Conservation (phyloP, 2,888 invertebrate species). For the Torymus texanus region DNA sequence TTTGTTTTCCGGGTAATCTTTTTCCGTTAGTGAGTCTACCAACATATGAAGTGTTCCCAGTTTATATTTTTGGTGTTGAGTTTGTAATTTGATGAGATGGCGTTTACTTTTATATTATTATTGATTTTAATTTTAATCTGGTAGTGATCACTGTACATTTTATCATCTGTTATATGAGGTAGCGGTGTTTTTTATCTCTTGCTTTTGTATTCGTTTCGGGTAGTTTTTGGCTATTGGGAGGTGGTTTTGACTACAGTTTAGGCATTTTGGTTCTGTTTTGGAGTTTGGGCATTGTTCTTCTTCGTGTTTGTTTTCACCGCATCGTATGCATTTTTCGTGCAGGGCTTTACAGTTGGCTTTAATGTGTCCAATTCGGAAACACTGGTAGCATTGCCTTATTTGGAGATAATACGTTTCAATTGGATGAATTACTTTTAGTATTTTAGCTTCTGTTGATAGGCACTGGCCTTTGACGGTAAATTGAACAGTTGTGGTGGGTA, state of each 20-base stretch:
- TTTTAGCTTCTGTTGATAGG: background rate
- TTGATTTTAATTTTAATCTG: no score
- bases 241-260: background rate
- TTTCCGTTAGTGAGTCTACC: no score
- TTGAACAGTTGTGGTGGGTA: background rate
- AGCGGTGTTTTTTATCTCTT: background rate
- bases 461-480: background rate
- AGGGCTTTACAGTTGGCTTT: background rate
- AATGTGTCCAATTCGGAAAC: constrained; percentile 1
- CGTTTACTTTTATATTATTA: no score
- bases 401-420: background rate
- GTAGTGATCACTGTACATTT: no score
- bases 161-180: background rate
- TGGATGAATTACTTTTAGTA: background rate
- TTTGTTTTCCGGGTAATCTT: no score
- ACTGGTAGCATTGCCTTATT: constrained; percentile 5
- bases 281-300: accelerated
- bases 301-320: no score
- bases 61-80: no score
- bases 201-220: background rate
- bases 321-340: background rate
- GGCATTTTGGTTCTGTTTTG: no score
- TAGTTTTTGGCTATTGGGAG: background rate
- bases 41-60: no score
- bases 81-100: no score